A percentile compares a stretch with the other conserved stretches of the same genome.
These are phyloP conservation scores for Scarus forsteni DNA, from an alignment of 2,797 vertebrate species.

Conservation along the genomic window DNA sequence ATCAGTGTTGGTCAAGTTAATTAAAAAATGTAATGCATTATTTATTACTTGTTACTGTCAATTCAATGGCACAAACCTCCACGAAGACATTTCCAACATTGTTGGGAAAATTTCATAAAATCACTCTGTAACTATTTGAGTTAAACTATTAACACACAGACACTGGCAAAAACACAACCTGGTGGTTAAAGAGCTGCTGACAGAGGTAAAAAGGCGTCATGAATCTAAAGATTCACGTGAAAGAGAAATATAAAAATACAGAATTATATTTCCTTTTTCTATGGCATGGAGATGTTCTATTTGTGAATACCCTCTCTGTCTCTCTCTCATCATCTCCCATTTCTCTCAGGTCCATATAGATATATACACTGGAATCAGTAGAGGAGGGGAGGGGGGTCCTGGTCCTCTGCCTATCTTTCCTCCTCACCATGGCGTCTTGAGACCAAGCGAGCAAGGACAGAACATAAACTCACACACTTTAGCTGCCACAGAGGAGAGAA, in stretches of 20 bases:
- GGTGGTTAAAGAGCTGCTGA: neutral
- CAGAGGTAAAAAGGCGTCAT: slow-evolving; percentile 14
- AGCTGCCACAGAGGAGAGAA: slow-evolving; percentile 53
- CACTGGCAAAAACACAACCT: neutral
- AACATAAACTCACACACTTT: slow-evolving; percentile 43
- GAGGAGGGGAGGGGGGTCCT: slow-evolving; percentile 51
- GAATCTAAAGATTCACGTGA: slow-evolving; percentile 51
- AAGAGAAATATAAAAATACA: slow-evolving; percentile 18
- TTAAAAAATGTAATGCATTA: too few species aligned
- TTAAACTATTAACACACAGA: too few species aligned
- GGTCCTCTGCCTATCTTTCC: slow-evolving; percentile 77
- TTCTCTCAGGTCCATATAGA: slow-evolving; percentile 53
- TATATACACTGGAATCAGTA: slow-evolving; percentile 56
- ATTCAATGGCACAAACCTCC: too few species aligned
- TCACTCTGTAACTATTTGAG: too few species aligned
- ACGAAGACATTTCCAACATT: too few species aligned
- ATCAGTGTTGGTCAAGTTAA: too few species aligned
- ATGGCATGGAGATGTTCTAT: slow-evolving; percentile 37
- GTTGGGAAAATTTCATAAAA: too few species aligned
- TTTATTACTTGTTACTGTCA: too few species aligned
- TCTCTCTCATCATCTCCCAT: slow-evolving; percentile 58
- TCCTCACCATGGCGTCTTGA: slow-evolving; percentile 69
- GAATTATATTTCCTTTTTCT: slow-evolving; percentile 9
- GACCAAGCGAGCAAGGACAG: slow-evolving; percentile 64
- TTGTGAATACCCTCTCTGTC: slow-evolving; percentile 38